These are phyloP conservation scores for Panagrolaimus sp. DNA, from an alignment of 1,140 invertebrate species.

Conservation along the genomic window DNA sequence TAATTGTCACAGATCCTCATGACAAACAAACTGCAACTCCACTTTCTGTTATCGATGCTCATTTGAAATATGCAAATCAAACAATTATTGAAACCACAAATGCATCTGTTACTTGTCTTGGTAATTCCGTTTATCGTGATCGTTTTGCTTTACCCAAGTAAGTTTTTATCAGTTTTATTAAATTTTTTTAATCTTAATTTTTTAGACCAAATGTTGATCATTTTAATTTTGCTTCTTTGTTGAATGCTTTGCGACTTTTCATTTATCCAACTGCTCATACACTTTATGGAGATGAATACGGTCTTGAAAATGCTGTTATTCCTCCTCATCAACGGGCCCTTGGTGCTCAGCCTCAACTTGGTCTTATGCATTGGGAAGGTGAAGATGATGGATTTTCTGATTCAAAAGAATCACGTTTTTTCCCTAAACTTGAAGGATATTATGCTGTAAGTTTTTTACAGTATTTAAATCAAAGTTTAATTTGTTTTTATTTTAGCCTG, in stretches of 20 bases:
- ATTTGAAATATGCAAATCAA: background rate
- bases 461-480: too few species aligned
- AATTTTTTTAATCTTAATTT: background rate
- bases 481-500: too few species aligned
- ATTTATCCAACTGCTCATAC: background rate
- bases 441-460: too few species aligned
- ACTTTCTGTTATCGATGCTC: background rate
- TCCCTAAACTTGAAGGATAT: too few species aligned
- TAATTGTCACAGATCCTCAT: background rate
- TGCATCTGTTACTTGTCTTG: background rate
- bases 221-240: background rate
- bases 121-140: background rate
- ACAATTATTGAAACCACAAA: background rate
- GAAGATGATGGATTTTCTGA: too few species aligned
- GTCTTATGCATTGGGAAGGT: too few species aligned
- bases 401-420: too few species aligned
- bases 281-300: slow-evolving; percentile 13
- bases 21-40: background rate
- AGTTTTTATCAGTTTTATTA: background rate
- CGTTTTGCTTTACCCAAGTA: background rate
- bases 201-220: background rate
- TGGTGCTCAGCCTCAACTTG: too few species aligned
- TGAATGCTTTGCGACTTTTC: background rate
- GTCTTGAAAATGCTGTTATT: background rate
- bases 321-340: too few species aligned